Evolutionary conservation across 2,797 vertebrate genomes (phyloP).

Genomic region (Dromococcyx pavoninus): DNA sequence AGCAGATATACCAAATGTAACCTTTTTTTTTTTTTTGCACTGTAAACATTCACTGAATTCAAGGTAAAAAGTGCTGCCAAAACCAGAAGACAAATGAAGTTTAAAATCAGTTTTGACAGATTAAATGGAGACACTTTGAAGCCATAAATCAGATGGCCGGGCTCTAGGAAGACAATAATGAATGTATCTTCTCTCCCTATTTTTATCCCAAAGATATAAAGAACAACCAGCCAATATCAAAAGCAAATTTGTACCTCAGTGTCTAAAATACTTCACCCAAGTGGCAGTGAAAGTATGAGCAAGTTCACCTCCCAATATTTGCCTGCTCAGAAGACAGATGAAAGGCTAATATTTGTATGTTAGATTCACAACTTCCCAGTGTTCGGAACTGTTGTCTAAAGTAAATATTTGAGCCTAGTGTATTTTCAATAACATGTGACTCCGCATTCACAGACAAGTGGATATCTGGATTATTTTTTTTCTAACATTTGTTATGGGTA

Average conservation of each 20-base stretch:
- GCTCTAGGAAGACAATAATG: conserved; percentile 86
- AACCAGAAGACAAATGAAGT: conserved; percentile 86
- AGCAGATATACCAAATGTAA: conserved; percentile 89
- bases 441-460: neutral
- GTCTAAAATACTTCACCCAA: neutral
- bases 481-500: neutral
- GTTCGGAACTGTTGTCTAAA: neutral
- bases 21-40: conserved; percentile 46
- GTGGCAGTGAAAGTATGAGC: conserved; percentile 2
- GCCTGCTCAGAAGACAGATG: conserved; percentile 4
- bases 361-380: neutral
- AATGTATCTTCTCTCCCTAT: conserved; percentile 72
- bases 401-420: neutral
- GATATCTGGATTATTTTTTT: neutral
- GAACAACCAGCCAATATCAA: conserved; percentile 8
- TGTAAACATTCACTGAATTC: conserved; percentile 81
- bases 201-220: conserved; percentile 64
- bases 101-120: conserved; percentile 89
- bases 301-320: conserved; percentile 13
- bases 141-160: conserved; percentile 86
- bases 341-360: conserved; percentile 35
- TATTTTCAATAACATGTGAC: fast-evolving
- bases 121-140: conserved; percentile 86
- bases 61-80: conserved; percentile 86
- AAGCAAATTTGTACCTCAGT: neutral